Base-by-base conservation (phyloP, 2,113 vertebrate species). In the Podarcis raffonei region DNA sequence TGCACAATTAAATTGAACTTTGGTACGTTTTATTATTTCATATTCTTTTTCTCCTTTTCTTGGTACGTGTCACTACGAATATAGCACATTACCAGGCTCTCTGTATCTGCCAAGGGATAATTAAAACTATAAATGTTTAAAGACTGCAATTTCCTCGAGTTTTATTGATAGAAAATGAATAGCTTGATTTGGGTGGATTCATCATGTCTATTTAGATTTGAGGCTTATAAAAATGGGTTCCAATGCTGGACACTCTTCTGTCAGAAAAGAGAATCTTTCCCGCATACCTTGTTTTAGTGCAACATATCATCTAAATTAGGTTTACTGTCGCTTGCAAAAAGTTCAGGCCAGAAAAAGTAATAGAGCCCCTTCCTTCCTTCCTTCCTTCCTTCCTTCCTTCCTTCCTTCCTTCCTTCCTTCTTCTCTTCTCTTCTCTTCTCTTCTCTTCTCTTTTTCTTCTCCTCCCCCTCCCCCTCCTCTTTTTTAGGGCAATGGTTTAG, bases 91-190 rank as follows among this genome's bases (percentile, higher is more conserved):
- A 94, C 90, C 89, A 39, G 89, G 85, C 48, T 53, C 69, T 3
- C 89, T 87, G 86, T 86, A 90, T 93, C 87, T 94, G 92, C 83
- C 81, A 94, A 13, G 72, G 23, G 83, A 30, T 94, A 91, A 92
- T 85, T 87, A 89, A 89, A 94, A 94, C 93, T 92, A 94, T 92
- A 94, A 86, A 92, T 71, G 42, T 93, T 93, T 92, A 84, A 23
- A 93, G 95, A 96, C 93, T 94, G 48, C 74, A 76, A 25, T 86
- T 95, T 95, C 93, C 81, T 92, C 91, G 85, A 89, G 92, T 92
- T 93, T 94, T 95, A 93, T 94, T 94, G 95, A 95, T 95, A 81
- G 80, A 93, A 86, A 96, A 96, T 95, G 94, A 96, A 95, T 94
- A 80, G 89, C 92, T 94, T 94, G 78, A 85, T 94, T 95, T 96